Percentiles rank a stretch among this genome's conserved stretches.
phyloP scores from a whole-genome alignment of 2,113 vertebrate genomes.

The Takifugu flavidus region DNA sequence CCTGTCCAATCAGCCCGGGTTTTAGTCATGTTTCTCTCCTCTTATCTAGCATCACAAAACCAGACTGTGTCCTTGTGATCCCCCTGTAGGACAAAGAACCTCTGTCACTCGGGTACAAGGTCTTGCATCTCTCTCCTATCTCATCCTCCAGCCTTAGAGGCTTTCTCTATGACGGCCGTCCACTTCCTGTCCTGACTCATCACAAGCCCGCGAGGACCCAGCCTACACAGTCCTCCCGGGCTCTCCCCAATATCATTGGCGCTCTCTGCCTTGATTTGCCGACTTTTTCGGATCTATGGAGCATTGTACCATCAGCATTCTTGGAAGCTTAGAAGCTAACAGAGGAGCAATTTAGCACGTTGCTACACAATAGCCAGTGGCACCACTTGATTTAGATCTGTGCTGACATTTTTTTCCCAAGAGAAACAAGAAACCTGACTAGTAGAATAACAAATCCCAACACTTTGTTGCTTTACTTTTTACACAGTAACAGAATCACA shows the following conservation, averaged over 20 bases:
- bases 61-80: slow-evolving; percentile 57
- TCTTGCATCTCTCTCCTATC: slow-evolving; percentile 49
- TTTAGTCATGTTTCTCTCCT: slow-evolving; percentile 58
- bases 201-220: slow-evolving; percentile 40
- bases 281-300: slow-evolving; percentile 43
- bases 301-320: slow-evolving; percentile 51
- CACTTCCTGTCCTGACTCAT: slow-evolving; percentile 69
- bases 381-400: slow-evolving; percentile 24
- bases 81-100: slow-evolving; percentile 51
- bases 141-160: slow-evolving; percentile 40
- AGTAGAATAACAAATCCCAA: too few species aligned
- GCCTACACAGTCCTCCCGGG: slow-evolving; percentile 40
- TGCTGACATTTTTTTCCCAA: too few species aligned
- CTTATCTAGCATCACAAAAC: slow-evolving; percentile 44
- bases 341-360: slow-evolving; percentile 43
- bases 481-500: neutral
- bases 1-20: slow-evolving; percentile 40
- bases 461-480: too few species aligned
- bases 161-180: slow-evolving; percentile 39
- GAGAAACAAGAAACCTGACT: too few species aligned
- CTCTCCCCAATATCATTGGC: slow-evolving; percentile 55
- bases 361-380: slow-evolving; percentile 43
- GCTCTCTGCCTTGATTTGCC: slow-evolving; percentile 24
- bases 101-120: slow-evolving; percentile 52
- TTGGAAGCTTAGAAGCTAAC: slow-evolving; percentile 30